Evolutionary conservation across 2,113 vertebrate species (phyloP).

Genomic region (Aldabrachelys gigantea): DNA sequence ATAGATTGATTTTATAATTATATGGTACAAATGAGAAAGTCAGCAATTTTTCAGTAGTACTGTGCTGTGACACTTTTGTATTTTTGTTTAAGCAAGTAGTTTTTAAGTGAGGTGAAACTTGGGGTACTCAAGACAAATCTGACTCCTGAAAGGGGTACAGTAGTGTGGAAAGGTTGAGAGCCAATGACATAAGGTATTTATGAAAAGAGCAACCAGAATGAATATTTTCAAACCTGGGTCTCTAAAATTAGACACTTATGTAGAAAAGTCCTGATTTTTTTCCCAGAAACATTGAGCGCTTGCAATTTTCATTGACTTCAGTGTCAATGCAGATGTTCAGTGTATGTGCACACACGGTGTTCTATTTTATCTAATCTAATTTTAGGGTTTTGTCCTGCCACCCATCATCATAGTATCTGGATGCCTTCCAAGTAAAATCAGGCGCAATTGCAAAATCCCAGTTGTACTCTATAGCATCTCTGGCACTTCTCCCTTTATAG

Average conservation of each 20-base stretch:
- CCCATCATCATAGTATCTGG: background rate
- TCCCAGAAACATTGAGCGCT: background rate
- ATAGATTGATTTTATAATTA: too few species aligned
- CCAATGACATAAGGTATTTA: background rate
- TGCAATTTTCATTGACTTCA: background rate
- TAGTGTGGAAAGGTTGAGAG: too few species aligned
- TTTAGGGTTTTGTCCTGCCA: background rate
- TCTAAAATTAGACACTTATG: background rate
- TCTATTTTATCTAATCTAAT: background rate
- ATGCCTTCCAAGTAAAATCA: background rate
- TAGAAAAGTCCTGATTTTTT: background rate
- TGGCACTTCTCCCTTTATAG: background rate
- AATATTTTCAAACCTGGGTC: background rate
- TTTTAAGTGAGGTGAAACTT: too few species aligned
- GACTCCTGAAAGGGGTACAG: too few species aligned
- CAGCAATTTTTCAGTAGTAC: too few species aligned
- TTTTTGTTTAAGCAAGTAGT: too few species aligned
- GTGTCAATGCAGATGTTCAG: background rate
- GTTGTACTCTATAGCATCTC: background rate
- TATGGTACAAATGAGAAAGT: too few species aligned
- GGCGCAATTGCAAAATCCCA: background rate
- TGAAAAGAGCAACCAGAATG: background rate
- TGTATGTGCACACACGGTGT: background rate
- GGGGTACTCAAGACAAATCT: too few species aligned
- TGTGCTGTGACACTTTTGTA: too few species aligned